A percentile compares a stretch with the other conserved stretches of the same genome.
Evolutionary conservation across 2,113 vertebrate species (phyloP).

Genomic region (Bufo gargarizans): DNA sequence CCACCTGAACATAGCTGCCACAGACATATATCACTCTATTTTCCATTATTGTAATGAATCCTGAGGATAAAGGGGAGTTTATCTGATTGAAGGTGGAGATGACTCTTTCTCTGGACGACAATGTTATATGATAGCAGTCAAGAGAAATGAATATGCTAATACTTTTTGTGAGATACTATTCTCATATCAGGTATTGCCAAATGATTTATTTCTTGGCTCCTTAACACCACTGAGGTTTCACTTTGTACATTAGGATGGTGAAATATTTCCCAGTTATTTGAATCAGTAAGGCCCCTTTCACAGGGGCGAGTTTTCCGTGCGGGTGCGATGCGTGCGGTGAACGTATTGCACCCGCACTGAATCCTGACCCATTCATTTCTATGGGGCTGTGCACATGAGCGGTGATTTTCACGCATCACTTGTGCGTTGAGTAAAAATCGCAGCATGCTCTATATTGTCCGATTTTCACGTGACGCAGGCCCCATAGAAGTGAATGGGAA

Average conservation of each 20-base stretch:
- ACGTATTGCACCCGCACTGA: too few species aligned
- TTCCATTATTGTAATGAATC: constrained; percentile 51
- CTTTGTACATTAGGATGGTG: not conserved
- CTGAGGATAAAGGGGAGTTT: constrained; percentile 24
- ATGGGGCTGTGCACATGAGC: too few species aligned
- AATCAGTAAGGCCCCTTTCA: too few species aligned
- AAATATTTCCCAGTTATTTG: not conserved
- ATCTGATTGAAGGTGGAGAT: constrained; percentile 42
- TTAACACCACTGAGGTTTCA: not conserved
- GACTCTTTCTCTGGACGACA: constrained; percentile 17
- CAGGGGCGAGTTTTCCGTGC: too few species aligned
- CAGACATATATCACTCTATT: constrained; percentile 46
- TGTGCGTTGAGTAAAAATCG: too few species aligned
- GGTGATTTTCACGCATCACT: too few species aligned
- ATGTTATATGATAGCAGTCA: constrained; percentile 30
- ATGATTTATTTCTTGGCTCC: constrained; percentile 21
- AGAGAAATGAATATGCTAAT: constrained; percentile 37
- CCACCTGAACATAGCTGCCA: not conserved
- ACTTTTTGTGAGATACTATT: not conserved
- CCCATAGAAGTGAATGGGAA: too few species aligned
- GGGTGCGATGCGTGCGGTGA: too few species aligned
- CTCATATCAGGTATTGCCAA: constrained; percentile 23
- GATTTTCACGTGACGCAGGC: too few species aligned
- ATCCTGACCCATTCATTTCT: too few species aligned
- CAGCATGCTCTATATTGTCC: too few species aligned